These are phyloP conservation scores for Pangasianodon gigas DNA, from an alignment of 2,113 vertebrate species.

Conservation along the genomic window DNA sequence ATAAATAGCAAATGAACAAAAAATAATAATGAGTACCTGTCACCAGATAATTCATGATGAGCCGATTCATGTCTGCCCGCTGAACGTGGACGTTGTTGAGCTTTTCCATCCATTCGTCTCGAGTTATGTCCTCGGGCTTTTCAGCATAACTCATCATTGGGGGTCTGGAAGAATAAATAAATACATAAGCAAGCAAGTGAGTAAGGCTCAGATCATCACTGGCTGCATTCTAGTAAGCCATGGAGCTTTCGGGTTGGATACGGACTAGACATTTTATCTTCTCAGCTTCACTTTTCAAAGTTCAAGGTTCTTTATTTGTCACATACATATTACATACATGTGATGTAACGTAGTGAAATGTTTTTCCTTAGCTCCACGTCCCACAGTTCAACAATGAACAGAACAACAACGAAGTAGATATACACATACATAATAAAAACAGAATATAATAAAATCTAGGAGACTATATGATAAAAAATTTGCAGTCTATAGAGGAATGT, in stretches of 20 bases:
- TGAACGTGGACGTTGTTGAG: slow-evolving; percentile 97
- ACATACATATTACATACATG: too few species aligned
- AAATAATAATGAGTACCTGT: slow-evolving; percentile 75
- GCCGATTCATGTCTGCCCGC: slow-evolving; percentile 96
- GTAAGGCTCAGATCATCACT: neutral
- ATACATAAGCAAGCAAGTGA: neutral
- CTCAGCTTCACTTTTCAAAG: neutral
- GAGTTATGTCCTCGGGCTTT: slow-evolving; percentile 95
- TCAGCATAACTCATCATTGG: slow-evolving; percentile 95
- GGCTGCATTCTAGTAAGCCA: neutral
- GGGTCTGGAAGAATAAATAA: slow-evolving; percentile 44
- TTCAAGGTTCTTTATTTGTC: too few species aligned
- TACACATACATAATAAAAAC: too few species aligned
- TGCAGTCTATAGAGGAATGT: too few species aligned
- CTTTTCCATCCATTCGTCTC: slow-evolving; percentile 99
- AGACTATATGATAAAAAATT: too few species aligned
- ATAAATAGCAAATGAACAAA: neutral
- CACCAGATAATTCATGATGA: slow-evolving; percentile 98
- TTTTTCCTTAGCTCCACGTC: too few species aligned
- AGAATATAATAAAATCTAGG: too few species aligned
- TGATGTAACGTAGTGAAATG: too few species aligned
- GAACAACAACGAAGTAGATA: too few species aligned
- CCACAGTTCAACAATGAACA: too few species aligned
- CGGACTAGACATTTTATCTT: neutral
- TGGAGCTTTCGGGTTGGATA: neutral